phyloP scores from a whole-genome alignment of 2,888 invertebrate genomes.

The Anaspis maculata region DNA sequence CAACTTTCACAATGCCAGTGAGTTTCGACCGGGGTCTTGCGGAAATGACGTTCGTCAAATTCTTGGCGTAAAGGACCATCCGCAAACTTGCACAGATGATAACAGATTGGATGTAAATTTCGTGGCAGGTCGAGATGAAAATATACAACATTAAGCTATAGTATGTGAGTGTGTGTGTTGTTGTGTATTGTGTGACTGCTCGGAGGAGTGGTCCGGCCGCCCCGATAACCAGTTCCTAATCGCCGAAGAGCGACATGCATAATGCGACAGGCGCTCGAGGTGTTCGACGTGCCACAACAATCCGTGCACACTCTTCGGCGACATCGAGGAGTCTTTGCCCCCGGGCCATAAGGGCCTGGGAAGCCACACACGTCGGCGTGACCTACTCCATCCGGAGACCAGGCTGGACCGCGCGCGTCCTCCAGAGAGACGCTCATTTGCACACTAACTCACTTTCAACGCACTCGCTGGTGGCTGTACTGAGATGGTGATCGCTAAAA shows the following conservation, averaged over 20 bases:
- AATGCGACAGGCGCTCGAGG: slow-evolving; percentile 36
- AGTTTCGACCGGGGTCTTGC: too few species aligned
- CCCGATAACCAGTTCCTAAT: slow-evolving; percentile 39
- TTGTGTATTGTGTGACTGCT: slow-evolving; percentile 22
- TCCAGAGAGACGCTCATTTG: slow-evolving; percentile 8
- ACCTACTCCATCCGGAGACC: slow-evolving; percentile 11
- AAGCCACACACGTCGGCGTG: slow-evolving; percentile 19
- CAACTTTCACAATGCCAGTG: too few species aligned
- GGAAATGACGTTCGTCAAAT: too few species aligned
- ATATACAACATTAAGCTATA: too few species aligned
- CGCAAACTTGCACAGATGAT: slow-evolving; percentile 19
- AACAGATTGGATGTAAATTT: slow-evolving; percentile 25
- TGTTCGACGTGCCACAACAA: slow-evolving; percentile 31
- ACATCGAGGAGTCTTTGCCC: slow-evolving; percentile 28
- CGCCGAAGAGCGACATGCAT: slow-evolving; percentile 35
- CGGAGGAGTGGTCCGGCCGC: slow-evolving; percentile 32
- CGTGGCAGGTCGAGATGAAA: slow-evolving; percentile 18
- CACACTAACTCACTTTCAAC: slow-evolving; percentile 10
- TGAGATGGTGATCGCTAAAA: too few species aligned
- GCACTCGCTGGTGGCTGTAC: too few species aligned
- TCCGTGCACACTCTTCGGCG: slow-evolving; percentile 27
- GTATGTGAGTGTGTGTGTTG: too few species aligned
- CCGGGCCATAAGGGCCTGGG: slow-evolving; percentile 18
- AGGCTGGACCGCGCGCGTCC: neutral
- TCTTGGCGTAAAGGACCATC: too few species aligned